These are phyloP conservation scores for Mesocentrotus franciscanus DNA, from an alignment of 53 echinoderm and acorn worm species.

Conservation along the genomic window DNA sequence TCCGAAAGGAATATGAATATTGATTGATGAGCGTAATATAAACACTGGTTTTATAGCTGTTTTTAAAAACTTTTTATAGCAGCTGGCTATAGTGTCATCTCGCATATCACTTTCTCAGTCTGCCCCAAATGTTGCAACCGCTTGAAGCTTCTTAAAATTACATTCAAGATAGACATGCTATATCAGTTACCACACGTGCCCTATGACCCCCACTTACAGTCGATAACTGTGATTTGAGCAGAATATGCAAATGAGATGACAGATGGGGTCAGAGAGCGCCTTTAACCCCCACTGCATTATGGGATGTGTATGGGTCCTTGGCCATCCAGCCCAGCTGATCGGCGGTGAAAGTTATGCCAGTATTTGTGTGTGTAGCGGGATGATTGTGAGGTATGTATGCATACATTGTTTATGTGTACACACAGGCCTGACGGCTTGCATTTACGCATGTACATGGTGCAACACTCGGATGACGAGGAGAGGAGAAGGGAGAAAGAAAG, in stretches of 20 bases:
- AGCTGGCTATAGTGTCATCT: background rate
- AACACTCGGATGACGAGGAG: background rate
- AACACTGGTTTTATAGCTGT: background rate
- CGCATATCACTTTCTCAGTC: background rate
- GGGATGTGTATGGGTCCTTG: constrained; percentile 49
- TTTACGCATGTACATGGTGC: constrained; percentile 46
- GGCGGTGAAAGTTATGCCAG: constrained; percentile 34
- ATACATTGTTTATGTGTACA: constrained; percentile 44
- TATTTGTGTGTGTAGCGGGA: constrained; percentile 10
- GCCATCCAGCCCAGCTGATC: background rate
- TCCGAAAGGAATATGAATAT: background rate
- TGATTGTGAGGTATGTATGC: constrained; percentile 32
- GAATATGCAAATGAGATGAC: constrained; percentile 63
- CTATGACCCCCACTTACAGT: background rate
- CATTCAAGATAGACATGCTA: background rate
- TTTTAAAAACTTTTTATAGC: background rate
- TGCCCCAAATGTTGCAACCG: background rate
- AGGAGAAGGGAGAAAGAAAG: background rate
- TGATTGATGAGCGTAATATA: background rate
- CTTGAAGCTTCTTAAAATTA: background rate
- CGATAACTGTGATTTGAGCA: background rate
- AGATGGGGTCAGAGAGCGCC: constrained; percentile 40
- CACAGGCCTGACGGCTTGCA: background rate
- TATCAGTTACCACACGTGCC: background rate
- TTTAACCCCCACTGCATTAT: constrained; percentile 35